Base-by-base conservation (phyloP, 2,113 vertebrate species). In the Hyla sarda region DNA sequence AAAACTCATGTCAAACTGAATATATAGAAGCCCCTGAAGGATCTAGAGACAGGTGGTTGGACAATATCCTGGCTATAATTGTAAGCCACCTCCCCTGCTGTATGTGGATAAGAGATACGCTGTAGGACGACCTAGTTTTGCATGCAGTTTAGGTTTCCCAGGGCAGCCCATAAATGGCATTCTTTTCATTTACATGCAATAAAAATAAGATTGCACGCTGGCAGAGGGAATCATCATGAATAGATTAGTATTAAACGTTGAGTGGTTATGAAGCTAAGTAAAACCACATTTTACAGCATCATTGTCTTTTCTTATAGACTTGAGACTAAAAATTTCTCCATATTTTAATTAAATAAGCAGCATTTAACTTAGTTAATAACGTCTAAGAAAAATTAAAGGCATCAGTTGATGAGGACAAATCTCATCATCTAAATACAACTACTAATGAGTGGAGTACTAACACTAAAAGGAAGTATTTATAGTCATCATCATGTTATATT, bases 121-220 rank as follows among this genome's bases (percentile, higher is more conserved):
- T 58, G 28, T 23, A 34, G 14, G 23, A 56, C 13, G 52, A 80
- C 78, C 32, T 80, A 56, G 32, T 60, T 62, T 62, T 34, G 34
- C 11, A 80, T 80, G 23, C 54, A 62, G 50, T 13, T n/a, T 32
- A 23, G 19, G 54, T 56, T 58, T 37, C 56, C 32, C 56, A 8
- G 34, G 11, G 78, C 21, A 62, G 52, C 54, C 25, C 34, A 34
- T 56, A 60, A 80, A 32, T 41, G 13, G 32, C 11, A 0, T 60
- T 37, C 50, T 30, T 41, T 41, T 80, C 17, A 80, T 80, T 80
- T 80, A 34, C 23, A 80, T 62, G 78, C 25, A 19, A 80, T 58
- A 62, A 60, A 80, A 62, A 34, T 23, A 80, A 41, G 34, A 60
- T 80, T 56, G 5, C 30, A n/a, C 19, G 5, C 52, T 9, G 23